A percentile compares a stretch with the other conserved stretches of the same genome.
Conservation (phyloP, 2,888 invertebrate species). For the Meloe dianella region DNA sequence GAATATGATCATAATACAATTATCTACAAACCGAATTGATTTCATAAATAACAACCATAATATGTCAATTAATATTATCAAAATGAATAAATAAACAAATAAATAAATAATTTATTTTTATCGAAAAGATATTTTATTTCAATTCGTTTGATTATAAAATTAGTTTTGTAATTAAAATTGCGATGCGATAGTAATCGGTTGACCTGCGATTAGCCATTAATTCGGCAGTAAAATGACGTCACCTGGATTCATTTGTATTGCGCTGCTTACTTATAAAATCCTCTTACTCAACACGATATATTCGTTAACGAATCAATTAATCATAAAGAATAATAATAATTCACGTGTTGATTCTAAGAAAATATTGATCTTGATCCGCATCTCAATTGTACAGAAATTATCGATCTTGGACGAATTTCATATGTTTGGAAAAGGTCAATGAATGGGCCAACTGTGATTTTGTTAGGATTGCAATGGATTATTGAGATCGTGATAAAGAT, state of each 20-base stretch:
- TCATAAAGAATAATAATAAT: too few relatives aligned
- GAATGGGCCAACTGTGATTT: too few relatives aligned
- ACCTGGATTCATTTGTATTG: not conserved
- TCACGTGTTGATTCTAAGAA: too few relatives aligned
- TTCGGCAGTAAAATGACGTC: not conserved
- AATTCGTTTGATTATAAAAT: not conserved
- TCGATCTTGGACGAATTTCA: too few relatives aligned
- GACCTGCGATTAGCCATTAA: not conserved
- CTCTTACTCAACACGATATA: too few relatives aligned
- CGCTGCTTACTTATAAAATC: not conserved
- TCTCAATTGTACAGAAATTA: too few relatives aligned
- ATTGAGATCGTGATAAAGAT: too few relatives aligned
- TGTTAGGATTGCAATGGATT: too few relatives aligned
- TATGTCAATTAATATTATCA: not conserved
- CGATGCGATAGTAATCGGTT: not conserved
- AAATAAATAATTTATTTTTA: not conserved
- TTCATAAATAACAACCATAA: not conserved
- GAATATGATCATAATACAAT: conserved; percentile 12
- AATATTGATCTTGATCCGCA: too few relatives aligned
- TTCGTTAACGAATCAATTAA: too few relatives aligned
- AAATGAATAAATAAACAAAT: not conserved
- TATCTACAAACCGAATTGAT: not conserved
- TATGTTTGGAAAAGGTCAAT: too few relatives aligned
- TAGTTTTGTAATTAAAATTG: not conserved
- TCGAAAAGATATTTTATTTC: not conserved